Conservation (phyloP, 2,888 invertebrate species). For the Abscondita cerata region DNA sequence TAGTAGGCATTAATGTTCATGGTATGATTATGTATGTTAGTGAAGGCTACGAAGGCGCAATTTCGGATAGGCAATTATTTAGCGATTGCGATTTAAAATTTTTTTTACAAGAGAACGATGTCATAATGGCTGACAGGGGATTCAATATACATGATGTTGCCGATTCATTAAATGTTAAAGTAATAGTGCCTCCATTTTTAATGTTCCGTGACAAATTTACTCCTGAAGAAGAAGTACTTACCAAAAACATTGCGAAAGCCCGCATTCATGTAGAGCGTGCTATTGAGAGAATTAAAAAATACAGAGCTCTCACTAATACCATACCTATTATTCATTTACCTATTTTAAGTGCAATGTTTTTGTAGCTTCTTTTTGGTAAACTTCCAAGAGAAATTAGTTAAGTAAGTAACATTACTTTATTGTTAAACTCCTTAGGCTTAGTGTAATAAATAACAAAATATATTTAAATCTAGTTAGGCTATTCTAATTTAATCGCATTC, state of each 20-base stretch:
- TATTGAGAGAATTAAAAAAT: constrained; percentile 8
- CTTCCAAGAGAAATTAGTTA: background rate
- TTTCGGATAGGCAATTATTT: constrained; percentile 3
- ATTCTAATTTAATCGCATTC: too few relatives aligned
- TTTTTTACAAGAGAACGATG: background rate
- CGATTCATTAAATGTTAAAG: background rate
- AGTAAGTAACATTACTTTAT: too few relatives aligned
- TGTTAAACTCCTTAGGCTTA: too few relatives aligned
- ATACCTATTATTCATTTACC: too few relatives aligned
- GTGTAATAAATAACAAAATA: too few relatives aligned
- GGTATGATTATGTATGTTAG: constrained; percentile 4
- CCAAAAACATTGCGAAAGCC: constrained; percentile 15
- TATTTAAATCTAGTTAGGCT: too few relatives aligned
- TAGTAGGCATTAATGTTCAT: background rate
- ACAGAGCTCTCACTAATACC: too few relatives aligned
- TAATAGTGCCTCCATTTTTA: background rate
- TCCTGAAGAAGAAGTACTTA: constrained; percentile 13
- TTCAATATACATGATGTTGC: background rate
- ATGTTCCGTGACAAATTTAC: background rate
- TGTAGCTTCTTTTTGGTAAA: constrained; percentile 11
- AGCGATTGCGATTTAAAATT: background rate
- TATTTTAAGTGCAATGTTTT: too few relatives aligned
- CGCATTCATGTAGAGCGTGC: constrained; percentile 15
- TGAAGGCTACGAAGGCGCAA: constrained; percentile 9
- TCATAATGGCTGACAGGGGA: background rate